phyloP scores from a whole-genome alignment of 2,888 invertebrate genomes.

The Perithous albicinctus region DNA sequence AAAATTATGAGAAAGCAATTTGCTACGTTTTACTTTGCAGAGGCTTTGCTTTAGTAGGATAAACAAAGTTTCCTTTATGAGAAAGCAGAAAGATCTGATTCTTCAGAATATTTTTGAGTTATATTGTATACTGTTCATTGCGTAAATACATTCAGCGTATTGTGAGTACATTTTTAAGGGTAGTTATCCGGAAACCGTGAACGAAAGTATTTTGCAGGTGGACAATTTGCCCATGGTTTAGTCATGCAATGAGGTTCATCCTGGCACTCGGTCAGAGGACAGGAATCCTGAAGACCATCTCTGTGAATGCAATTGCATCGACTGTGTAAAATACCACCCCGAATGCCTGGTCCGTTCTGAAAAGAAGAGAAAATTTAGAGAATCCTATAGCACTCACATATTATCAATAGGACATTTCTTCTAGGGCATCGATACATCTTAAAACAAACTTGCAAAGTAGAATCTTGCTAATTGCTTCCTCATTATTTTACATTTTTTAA shows the following conservation, averaged over 20 bases:
- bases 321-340: constrained; percentile 86
- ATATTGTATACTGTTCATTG: constrained; percentile 8
- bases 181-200: constrained; percentile 69
- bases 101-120: constrained; percentile 3
- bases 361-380: not conserved
- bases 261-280: constrained; percentile 83
- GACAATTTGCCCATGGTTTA: constrained; percentile 86
- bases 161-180: constrained; percentile 31
- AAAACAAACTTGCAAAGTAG: too few relatives aligned
- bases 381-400: not conserved
- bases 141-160: not conserved
- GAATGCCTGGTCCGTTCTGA: constrained; percentile 86
- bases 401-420: not conserved
- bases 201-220: constrained; percentile 84
- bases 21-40: too few relatives aligned
- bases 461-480: too few relatives aligned
- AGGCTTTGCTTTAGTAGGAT: too few relatives aligned
- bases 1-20: too few relatives aligned
- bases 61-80: too few relatives aligned
- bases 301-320: constrained; percentile 87
- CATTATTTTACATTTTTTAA: too few relatives aligned
- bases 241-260: constrained; percentile 86
- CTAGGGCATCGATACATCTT: too few relatives aligned
- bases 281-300: constrained; percentile 87
- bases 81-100: not conserved